These are phyloP conservation scores for Drosophila multiciliata DNA, from an alignment of 2,888 invertebrate genomes.

Conservation along the genomic window DNA sequence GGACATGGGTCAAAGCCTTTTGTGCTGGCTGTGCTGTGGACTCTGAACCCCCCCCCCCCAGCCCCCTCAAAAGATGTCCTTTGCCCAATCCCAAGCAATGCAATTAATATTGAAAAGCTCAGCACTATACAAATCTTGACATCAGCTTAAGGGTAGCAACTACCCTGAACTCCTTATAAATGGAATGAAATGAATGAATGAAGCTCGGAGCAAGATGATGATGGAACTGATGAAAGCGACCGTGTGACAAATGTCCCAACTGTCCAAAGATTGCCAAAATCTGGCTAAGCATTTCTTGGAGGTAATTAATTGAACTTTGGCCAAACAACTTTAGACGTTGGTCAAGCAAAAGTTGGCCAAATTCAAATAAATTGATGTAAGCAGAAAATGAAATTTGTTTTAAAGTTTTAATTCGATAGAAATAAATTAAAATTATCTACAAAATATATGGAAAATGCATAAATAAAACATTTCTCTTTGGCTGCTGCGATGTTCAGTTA, in stretches of 20 bases:
- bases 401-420: background rate
- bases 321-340: constrained; percentile 20
- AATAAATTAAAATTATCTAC: too few relatives aligned
- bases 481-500: too few relatives aligned
- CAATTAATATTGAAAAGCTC: constrained; percentile 77
- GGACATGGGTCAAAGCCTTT: constrained; percentile 75
- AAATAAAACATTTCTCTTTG: too few relatives aligned
- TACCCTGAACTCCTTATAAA: constrained; percentile 14
- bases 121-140: constrained; percentile 40
- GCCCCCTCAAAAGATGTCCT: constrained; percentile 29
- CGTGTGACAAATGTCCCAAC: constrained; percentile 73
- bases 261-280: constrained; percentile 66
- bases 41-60: constrained; percentile 52
- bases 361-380: background rate
- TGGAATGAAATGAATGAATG: constrained; percentile 17
- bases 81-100: constrained; percentile 48
- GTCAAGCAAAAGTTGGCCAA: constrained; percentile 13
- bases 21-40: constrained; percentile 40
- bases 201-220: constrained; percentile 45
- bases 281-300: constrained; percentile 41
- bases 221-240: constrained; percentile 75
- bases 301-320: constrained; percentile 69
- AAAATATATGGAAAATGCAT: too few relatives aligned
- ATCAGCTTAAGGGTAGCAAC: constrained; percentile 26
- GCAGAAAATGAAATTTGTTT: background rate